Conservation (phyloP, 1,140 invertebrate genomes). For the Antheraea pernyi region DNA sequence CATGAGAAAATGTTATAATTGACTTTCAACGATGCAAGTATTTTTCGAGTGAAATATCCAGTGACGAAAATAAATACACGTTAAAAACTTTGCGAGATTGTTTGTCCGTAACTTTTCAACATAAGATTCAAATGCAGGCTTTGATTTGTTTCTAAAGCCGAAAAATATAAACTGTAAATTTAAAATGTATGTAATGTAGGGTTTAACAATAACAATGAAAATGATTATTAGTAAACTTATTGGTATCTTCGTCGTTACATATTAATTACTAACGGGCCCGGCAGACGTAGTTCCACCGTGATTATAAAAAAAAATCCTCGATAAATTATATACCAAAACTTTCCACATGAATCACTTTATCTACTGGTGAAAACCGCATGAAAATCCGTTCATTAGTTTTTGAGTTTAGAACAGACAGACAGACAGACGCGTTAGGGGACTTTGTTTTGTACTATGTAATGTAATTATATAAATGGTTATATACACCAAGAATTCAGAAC, state of each 20-base stretch:
- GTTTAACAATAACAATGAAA: not conserved
- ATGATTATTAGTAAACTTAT: not conserved
- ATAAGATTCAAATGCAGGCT: not conserved
- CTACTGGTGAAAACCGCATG: too few relatives aligned
- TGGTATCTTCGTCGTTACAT: not conserved
- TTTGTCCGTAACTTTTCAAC: not conserved
- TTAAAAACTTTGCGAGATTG: not conserved
- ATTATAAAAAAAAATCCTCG: too few relatives aligned
- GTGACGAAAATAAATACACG: not conserved
- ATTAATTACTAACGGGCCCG: not conserved
- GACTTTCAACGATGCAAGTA: not conserved
- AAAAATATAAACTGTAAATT: not conserved
- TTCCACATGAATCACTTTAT: too few relatives aligned
- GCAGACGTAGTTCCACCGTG: too few relatives aligned
- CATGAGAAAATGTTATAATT: constrained; percentile 1
- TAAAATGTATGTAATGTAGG: too few relatives aligned
- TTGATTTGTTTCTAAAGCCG: not conserved
- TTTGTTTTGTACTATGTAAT: too few relatives aligned
- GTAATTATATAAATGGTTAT: too few relatives aligned
- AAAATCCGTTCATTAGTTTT: too few relatives aligned
- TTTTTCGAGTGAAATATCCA: not conserved
- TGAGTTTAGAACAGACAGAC: too few relatives aligned
- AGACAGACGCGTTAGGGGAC: too few relatives aligned
- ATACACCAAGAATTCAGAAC: not conserved
- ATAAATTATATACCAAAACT: too few relatives aligned